Evolutionary conservation across 1,140 invertebrate genomes (phyloP).

Genomic region (Zaprionus nigranus): DNA sequence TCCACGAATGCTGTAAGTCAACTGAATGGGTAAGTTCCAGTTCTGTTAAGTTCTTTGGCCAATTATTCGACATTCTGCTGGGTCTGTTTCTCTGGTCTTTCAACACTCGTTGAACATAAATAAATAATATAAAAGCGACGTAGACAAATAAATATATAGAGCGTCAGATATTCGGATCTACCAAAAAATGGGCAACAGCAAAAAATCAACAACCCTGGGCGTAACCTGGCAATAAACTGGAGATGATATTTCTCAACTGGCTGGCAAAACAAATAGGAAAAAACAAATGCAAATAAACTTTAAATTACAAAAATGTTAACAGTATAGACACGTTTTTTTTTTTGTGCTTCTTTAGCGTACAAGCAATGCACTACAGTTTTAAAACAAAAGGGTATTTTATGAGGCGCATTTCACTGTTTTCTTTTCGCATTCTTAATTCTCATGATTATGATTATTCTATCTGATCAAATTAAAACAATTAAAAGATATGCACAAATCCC

Average conservation of each 20-base stretch:
- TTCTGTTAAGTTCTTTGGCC: constrained; percentile 45
- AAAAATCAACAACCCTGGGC: constrained; percentile 28
- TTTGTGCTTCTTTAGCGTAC: neutral
- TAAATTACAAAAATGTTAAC: constrained; percentile 58
- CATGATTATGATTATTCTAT: constrained; percentile 17
- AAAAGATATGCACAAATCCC: constrained; percentile 69
- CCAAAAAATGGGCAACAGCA: constrained; percentile 30
- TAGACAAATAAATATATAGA: constrained; percentile 76
- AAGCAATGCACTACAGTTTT: neutral
- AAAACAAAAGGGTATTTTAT: constrained; percentile 32
- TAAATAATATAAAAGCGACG: constrained; percentile 77
- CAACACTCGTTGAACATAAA: constrained; percentile 75
- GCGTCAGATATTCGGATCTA: constrained; percentile 29
- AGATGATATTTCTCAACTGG: constrained; percentile 28
- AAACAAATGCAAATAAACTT: constrained; percentile 49
- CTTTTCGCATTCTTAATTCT: neutral
- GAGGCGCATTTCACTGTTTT: neutral
- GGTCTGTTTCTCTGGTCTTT: constrained; percentile 52
- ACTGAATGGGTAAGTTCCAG: constrained; percentile 70
- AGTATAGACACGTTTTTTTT: constrained; percentile 18
- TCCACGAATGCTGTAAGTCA: constrained; percentile 78
- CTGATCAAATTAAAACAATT: constrained; percentile 64
- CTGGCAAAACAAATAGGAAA: constrained; percentile 32
- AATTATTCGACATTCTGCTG: constrained; percentile 60
- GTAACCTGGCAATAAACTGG: constrained; percentile 35